Conservation (phyloP, 2,113 vertebrate species). For the Cololabis saira region DNA sequence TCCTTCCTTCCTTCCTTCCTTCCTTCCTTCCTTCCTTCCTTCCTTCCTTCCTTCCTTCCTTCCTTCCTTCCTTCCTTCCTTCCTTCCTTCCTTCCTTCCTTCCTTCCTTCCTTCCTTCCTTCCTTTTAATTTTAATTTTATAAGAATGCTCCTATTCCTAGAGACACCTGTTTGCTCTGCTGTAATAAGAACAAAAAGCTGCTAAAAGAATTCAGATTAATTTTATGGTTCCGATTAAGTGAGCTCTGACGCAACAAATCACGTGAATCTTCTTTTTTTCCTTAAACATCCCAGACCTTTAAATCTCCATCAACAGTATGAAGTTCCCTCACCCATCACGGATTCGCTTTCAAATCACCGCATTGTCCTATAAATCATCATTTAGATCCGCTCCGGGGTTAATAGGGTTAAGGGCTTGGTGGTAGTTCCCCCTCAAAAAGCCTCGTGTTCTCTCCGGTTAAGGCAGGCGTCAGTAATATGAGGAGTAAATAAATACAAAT, state of each 20-base stretch:
- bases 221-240: slow-evolving; percentile 18
- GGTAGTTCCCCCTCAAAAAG: slow-evolving; percentile 68
- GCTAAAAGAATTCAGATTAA: not conserved
- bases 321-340: slow-evolving; percentile 48
- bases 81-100: too few relatives aligned
- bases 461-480: slow-evolving; percentile 70
- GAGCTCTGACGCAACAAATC: slow-evolving; percentile 1
- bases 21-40: too few relatives aligned
- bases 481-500: slow-evolving; percentile 84
- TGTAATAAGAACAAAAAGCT: not conserved
- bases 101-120: too few relatives aligned
- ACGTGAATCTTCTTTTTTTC: not conserved
- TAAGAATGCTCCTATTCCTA: not conserved
- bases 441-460: slow-evolving; percentile 74
- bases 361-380: slow-evolving; percentile 82
- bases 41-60: too few relatives aligned
- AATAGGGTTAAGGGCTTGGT: slow-evolving; percentile 79
- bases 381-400: slow-evolving; percentile 79
- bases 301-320: slow-evolving; percentile 41
- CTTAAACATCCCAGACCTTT: not conserved
- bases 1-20: too few relatives aligned
- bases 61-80: too few relatives aligned
- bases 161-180: not conserved
- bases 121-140: not conserved
- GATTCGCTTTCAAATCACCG: slow-evolving; percentile 76